A percentile compares a stretch with the other conserved stretches of the same genome.
Evolutionary conservation across 2,113 vertebrate species (phyloP).

Genomic region (Cololabis saira): DNA sequence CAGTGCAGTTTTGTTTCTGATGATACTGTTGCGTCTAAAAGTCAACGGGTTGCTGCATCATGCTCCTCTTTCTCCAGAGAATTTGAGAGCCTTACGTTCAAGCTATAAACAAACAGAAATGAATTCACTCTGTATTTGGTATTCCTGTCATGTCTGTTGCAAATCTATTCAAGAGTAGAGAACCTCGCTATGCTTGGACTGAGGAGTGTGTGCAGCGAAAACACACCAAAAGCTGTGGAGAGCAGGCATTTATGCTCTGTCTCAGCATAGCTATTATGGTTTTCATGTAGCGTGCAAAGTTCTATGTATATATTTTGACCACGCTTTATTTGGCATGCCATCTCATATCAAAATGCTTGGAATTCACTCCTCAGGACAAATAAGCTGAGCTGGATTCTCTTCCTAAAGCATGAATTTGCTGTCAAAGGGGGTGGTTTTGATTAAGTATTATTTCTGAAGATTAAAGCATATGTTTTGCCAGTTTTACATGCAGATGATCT

Average conservation of each 20-base stretch:
- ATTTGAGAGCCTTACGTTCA: slow-evolving; percentile 58
- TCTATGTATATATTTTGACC: slow-evolving; percentile 79
- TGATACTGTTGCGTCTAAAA: slow-evolving; percentile 47
- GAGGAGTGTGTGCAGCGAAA: slow-evolving; percentile 41
- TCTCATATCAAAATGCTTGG: slow-evolving; percentile 78
- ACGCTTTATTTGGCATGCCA: slow-evolving; percentile 76
- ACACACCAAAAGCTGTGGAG: slow-evolving; percentile 68
- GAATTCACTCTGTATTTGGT: slow-evolving; percentile 57
- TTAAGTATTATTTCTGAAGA: slow-evolving; percentile 1
- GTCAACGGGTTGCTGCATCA: slow-evolving; percentile 44
- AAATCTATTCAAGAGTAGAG: slow-evolving; percentile 52
- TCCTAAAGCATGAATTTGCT: slow-evolving; percentile 28
- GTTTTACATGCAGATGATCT: slow-evolving; percentile 10
- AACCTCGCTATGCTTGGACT: slow-evolving; percentile 47
- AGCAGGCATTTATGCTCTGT: slow-evolving; percentile 71
- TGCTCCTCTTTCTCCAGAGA: slow-evolving; percentile 43
- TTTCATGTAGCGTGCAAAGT: slow-evolving; percentile 81
- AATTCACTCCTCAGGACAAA: slow-evolving; percentile 72
- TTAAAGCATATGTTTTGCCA: too few relatives aligned
- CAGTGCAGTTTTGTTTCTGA: slow-evolving; percentile 71
- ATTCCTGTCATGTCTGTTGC: slow-evolving; percentile 63
- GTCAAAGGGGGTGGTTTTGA: slow-evolving; percentile 16
- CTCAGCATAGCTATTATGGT: slow-evolving; percentile 81
- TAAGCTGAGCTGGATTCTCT: slow-evolving; percentile 32
- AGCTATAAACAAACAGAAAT: slow-evolving; percentile 63